A percentile compares a stretch with the other conserved stretches of the same genome.
These are phyloP conservation scores for Toxotes jaculatrix DNA, from an alignment of 2,113 vertebrate species.

Conservation along the genomic window DNA sequence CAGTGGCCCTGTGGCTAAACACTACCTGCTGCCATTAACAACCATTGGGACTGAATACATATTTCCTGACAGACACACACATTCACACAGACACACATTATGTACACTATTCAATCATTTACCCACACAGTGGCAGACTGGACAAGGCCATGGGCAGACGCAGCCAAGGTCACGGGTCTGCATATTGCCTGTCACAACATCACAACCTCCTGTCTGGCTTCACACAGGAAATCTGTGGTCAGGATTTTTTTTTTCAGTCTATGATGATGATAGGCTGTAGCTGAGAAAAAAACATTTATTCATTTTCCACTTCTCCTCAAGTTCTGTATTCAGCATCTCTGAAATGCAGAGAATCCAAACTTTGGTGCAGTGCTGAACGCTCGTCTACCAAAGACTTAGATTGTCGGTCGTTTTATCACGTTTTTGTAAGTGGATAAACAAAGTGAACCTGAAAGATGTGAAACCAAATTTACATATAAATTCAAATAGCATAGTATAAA, in stretches of 20 bases:
- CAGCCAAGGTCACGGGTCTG: conserved; percentile 58
- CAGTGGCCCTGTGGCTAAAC: conserved; percentile 39
- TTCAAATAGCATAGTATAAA: background rate
- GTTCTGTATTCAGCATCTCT: background rate
- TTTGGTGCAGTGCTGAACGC: background rate
- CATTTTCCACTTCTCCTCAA: background rate
- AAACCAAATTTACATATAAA: background rate
- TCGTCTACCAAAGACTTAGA: background rate
- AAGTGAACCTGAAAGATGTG: background rate
- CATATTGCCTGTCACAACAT: conserved; percentile 62
- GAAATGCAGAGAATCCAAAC: conserved; percentile 1
- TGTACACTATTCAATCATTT: conserved; percentile 13
- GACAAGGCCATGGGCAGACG: conserved; percentile 63
- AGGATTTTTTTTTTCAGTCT: conserved; percentile 11
- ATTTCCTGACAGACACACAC: background rate
- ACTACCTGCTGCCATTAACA: conserved; percentile 58
- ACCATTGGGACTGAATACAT: conserved; percentile 17
- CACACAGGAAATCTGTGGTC: conserved; percentile 53
- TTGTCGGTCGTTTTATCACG: background rate
- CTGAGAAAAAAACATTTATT: conserved; percentile 21
- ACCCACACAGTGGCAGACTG: conserved; percentile 45
- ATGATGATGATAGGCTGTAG: conserved; percentile 38
- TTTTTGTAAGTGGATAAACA: background rate
- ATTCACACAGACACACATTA: background rate
- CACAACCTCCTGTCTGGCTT: conserved; percentile 52